phyloP scores from a whole-genome alignment of 2,113 vertebrate genomes.

The Charadrius vociferus region DNA sequence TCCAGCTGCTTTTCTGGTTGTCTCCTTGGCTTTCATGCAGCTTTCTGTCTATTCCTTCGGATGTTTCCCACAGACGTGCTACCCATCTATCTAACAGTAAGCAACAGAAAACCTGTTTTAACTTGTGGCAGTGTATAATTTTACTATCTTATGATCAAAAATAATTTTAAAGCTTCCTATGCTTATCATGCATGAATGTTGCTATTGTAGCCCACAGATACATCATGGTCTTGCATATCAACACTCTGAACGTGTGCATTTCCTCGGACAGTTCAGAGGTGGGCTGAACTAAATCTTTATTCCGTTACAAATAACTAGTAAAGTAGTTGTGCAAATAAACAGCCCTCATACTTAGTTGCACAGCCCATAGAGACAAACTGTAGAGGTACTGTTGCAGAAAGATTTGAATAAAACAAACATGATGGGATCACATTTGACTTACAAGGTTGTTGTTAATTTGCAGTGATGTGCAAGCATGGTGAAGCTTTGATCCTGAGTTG shows the following conservation, averaged over 20 bases:
- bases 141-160: background rate
- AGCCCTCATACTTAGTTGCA: background rate
- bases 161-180: background rate
- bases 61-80: background rate
- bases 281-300: background rate
- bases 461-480: background rate
- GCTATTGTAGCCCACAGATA: background rate
- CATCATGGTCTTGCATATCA: background rate
- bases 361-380: background rate
- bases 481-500: background rate
- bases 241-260: background rate
- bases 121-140: background rate
- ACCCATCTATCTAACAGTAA: background rate
- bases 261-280: background rate
- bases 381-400: background rate
- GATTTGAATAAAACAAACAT: background rate
- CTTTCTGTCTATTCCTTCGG: background rate
- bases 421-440: background rate
- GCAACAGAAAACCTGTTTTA: background rate
- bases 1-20: slow-evolving; percentile 39
- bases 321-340: background rate
- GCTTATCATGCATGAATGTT: background rate
- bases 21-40: background rate
- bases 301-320: background rate
- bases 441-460: background rate